A percentile compares a stretch with the other conserved stretches of the same genome.
phyloP scores from a whole-genome alignment of 2,113 vertebrate genomes.

The Otis tarda region DNA sequence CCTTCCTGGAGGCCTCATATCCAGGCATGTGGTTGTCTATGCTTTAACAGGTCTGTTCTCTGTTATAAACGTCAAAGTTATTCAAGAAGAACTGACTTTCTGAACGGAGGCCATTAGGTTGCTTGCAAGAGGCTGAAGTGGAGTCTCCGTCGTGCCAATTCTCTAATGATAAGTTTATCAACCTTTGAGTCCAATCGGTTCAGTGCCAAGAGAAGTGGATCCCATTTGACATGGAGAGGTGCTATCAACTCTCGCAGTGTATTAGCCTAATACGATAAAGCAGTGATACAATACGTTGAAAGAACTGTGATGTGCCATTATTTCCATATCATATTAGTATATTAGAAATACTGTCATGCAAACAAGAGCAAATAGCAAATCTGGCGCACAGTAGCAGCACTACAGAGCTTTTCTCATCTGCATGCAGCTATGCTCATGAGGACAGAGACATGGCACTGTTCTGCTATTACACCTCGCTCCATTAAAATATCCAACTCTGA shows the following conservation, averaged over 20 bases:
- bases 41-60: conserved; percentile 78
- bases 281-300: conserved; percentile 85
- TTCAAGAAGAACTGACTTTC: conserved; percentile 74
- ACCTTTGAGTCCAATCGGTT: conserved; percentile 82
- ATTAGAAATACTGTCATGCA: conserved; percentile 79
- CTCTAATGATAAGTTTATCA: conserved; percentile 84
- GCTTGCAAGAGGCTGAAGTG: conserved; percentile 83
- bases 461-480: conserved; percentile 29
- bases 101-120: conserved; percentile 80
- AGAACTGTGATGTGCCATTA: conserved; percentile 77
- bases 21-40: conserved; percentile 79
- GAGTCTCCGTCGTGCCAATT: conserved; percentile 82
- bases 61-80: conserved; percentile 78
- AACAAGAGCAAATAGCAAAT: conserved; percentile 78
- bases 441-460: conserved; percentile 57
- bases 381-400: conserved; percentile 73
- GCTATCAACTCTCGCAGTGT: conserved; percentile 85
- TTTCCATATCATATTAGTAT: conserved; percentile 79
- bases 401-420: conserved; percentile 69
- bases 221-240: conserved; percentile 84
- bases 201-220: conserved; percentile 85
- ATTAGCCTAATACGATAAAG: conserved; percentile 87
- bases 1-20: conserved; percentile 79
- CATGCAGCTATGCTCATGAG: conserved; percentile 74
- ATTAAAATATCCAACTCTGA: conserved; percentile 43